phyloP scores from a whole-genome alignment of 2,888 invertebrate species.

The Tetramorium bicarinatum region DNA sequence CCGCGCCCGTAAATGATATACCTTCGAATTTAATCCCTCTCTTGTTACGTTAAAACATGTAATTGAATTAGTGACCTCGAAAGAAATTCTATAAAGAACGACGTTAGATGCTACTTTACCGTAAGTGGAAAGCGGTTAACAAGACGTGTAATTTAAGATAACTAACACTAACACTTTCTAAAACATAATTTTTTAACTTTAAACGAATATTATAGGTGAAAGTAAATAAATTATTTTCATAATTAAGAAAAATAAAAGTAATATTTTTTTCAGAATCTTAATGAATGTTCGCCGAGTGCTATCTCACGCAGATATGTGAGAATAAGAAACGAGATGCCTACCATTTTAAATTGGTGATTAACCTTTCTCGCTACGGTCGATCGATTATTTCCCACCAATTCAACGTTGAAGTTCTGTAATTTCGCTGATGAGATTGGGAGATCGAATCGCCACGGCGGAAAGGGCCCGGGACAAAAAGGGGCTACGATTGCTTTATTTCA shows the following conservation, averaged over 20 bases:
- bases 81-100: background rate
- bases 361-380: background rate
- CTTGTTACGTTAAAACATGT: slow-evolving; percentile 12
- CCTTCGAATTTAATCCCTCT: slow-evolving; percentile 41
- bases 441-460: slow-evolving; percentile 7
- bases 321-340: background rate
- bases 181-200: background rate
- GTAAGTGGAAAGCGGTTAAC: background rate
- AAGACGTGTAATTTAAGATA: slow-evolving; percentile 2
- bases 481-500: slow-evolving; percentile 70
- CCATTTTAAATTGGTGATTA: slow-evolving; percentile 37
- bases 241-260: background rate
- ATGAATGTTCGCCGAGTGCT: background rate
- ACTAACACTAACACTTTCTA: too few relatives aligned
- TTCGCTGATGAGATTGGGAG: slow-evolving; percentile 44
- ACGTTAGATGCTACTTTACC: background rate
- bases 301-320: background rate
- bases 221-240: background rate
- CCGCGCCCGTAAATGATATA: slow-evolving; percentile 44
- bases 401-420: slow-evolving; percentile 44
- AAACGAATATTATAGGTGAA: background rate
- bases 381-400: slow-evolving; percentile 35
- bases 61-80: slow-evolving; percentile 4
- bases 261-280: background rate
- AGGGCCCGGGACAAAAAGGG: slow-evolving; percentile 38